Percentiles rank a stretch among this genome's conserved stretches.
These are phyloP conservation scores for Ornithoptera priamus DNA, from an alignment of 2,888 invertebrate species.

Conservation along the genomic window DNA sequence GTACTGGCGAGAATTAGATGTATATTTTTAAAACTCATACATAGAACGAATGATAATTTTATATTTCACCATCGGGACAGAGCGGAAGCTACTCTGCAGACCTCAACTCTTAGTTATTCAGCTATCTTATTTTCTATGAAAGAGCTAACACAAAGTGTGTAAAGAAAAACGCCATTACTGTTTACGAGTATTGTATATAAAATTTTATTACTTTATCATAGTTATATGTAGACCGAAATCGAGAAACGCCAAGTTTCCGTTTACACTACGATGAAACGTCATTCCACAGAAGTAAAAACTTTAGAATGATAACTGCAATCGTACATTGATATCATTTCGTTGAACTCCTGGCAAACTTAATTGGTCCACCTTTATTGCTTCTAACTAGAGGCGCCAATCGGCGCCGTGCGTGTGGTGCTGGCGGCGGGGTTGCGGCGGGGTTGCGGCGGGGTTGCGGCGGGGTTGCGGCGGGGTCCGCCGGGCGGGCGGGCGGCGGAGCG, in stretches of 20 bases:
- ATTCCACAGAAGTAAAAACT: constrained; percentile 14
- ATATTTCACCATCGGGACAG: background rate
- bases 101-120: background rate
- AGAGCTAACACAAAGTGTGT: background rate
- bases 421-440: constrained; percentile 70
- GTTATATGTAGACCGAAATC: constrained; percentile 14
- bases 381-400: constrained; percentile 48
- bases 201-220: constrained; percentile 19
- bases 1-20: too few species aligned
- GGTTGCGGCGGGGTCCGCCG: too few species aligned
- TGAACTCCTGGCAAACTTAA: constrained; percentile 75
- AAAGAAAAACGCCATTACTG: constrained; percentile 9
- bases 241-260: constrained; percentile 7
- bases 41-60: too few species aligned
- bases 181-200: constrained; percentile 25
- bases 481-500: too few species aligned
- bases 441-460: constrained; percentile 49
- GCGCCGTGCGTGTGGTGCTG: constrained; percentile 41
- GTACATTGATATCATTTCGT: constrained; percentile 49
- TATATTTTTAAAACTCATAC: too few species aligned
- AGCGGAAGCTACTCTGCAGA: background rate
- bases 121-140: background rate
- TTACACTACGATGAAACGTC: constrained; percentile 11
- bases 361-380: constrained; percentile 77
- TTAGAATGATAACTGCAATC: constrained; percentile 13